These are phyloP conservation scores for Eidolon dupreanum DNA, from an alignment of 2,797 vertebrate genomes.

Conservation along the genomic window DNA sequence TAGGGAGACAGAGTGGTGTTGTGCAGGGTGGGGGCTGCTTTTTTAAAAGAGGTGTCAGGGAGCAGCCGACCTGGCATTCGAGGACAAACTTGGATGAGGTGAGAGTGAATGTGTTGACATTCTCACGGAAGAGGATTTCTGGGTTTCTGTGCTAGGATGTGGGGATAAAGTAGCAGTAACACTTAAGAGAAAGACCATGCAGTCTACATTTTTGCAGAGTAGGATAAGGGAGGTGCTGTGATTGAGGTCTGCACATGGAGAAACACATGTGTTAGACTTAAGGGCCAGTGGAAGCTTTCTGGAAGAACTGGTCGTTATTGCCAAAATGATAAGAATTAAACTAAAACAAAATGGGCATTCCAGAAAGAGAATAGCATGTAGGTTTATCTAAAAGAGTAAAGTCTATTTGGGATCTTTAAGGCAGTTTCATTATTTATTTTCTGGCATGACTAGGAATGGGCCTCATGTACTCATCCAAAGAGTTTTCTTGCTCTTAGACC, in stretches of 20 bases:
- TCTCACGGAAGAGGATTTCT: neutral
- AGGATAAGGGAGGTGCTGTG: neutral
- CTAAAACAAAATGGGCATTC: neutral
- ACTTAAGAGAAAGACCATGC: neutral
- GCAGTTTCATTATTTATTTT: neutral
- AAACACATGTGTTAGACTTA: neutral
- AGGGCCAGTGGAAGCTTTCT: neutral
- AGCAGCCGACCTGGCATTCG: neutral
- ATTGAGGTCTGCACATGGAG: neutral
- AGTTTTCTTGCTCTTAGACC: neutral
- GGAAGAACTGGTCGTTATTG: neutral
- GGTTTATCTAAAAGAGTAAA: neutral
- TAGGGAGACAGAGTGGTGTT: neutral
- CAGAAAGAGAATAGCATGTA: neutral
- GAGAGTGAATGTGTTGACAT: neutral
- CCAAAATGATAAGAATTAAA: neutral
- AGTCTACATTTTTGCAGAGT: no score
- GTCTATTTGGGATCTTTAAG: neutral
- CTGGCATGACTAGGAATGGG: neutral
- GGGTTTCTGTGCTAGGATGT: neutral
- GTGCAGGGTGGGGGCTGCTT: accelerated
- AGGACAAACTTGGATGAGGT: neutral
- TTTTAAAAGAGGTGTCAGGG: neutral
- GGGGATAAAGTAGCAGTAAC: neutral
- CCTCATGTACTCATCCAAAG: neutral